These are phyloP conservation scores for Sorex fumeus DNA, from an alignment of 2,113 vertebrate genomes.

Conservation along the genomic window DNA sequence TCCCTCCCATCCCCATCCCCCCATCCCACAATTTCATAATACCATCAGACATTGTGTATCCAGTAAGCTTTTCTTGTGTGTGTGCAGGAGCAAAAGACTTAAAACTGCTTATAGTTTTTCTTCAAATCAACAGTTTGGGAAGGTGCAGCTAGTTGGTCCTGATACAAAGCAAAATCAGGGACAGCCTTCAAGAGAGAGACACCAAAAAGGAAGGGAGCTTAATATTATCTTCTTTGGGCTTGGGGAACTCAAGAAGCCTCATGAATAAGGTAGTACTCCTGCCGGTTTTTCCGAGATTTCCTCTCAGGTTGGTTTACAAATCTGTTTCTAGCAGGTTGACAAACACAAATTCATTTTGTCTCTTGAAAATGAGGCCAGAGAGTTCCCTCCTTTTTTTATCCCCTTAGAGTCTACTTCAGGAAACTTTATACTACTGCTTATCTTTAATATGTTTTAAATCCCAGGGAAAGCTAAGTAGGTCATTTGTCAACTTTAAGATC, in stretches of 20 bases:
- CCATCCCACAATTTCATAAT: too few relatives aligned
- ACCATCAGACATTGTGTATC: not conserved
- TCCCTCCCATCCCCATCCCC: too few relatives aligned
- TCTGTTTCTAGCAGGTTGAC: not conserved
- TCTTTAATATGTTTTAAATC: not conserved
- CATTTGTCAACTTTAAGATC: not conserved
- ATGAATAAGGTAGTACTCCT: not conserved
- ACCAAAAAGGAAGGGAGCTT: not conserved
- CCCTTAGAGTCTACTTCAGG: not conserved
- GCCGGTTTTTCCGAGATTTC: not conserved
- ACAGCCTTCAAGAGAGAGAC: not conserved
- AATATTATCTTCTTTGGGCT: not conserved
- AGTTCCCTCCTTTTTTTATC: not conserved
- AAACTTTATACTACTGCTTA: not conserved
- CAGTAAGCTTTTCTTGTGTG: not conserved
- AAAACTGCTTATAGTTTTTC: not conserved
- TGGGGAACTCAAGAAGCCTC: not conserved
- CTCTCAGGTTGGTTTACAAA: not conserved
- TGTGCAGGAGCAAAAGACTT: not conserved
- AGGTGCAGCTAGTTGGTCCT: not conserved
- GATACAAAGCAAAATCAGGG: not conserved
- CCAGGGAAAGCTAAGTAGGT: not conserved
- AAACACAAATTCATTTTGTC: not conserved
- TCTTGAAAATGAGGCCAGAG: not conserved
- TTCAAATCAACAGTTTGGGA: not conserved